A percentile compares a stretch with the other conserved stretches of the same genome.
Conservation (phyloP, 1,140 invertebrate genomes). For the Drosophila nigrodunni region DNA sequence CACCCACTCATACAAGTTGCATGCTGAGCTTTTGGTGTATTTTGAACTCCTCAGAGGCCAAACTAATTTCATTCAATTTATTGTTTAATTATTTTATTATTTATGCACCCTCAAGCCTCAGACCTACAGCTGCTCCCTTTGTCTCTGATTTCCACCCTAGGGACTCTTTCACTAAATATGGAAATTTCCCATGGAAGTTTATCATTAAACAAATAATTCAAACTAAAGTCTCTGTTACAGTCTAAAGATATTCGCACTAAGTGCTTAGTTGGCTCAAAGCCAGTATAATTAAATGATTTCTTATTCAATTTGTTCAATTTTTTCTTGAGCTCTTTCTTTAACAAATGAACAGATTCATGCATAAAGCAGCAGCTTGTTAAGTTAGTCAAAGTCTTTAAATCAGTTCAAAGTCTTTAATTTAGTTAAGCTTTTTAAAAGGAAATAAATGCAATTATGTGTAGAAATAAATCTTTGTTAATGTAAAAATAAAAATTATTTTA, state of each 20-base stretch:
- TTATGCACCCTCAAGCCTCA: conserved; percentile 64
- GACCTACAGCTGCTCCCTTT: conserved; percentile 42
- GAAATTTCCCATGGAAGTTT: conserved; percentile 16
- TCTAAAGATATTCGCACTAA: conserved; percentile 11
- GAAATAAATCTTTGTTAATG: no score
- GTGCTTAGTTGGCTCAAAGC: conserved; percentile 19
- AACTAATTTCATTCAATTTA: conserved; percentile 81
- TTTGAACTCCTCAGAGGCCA: conserved; percentile 49
- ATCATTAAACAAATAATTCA: conserved; percentile 1
- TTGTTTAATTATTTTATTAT: conserved; percentile 82
- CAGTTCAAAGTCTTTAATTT: no score
- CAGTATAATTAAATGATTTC: conserved; percentile 9
- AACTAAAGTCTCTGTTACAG: neutral
- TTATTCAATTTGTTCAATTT: no score
- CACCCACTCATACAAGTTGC: conserved; percentile 34
- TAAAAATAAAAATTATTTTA: no score
- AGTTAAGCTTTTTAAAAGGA: no score
- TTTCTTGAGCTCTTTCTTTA: neutral
- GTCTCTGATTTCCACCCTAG: neutral
- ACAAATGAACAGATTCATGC: neutral
- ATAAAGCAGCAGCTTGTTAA: no score
- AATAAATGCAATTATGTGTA: no score
- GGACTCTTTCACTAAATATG: conserved; percentile 22
- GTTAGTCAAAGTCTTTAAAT: no score
- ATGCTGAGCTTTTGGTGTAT: conserved; percentile 36